These are phyloP conservation scores for Chloroceryle aenea DNA, from an alignment of 2,113 vertebrate genomes.

Conservation along the genomic window DNA sequence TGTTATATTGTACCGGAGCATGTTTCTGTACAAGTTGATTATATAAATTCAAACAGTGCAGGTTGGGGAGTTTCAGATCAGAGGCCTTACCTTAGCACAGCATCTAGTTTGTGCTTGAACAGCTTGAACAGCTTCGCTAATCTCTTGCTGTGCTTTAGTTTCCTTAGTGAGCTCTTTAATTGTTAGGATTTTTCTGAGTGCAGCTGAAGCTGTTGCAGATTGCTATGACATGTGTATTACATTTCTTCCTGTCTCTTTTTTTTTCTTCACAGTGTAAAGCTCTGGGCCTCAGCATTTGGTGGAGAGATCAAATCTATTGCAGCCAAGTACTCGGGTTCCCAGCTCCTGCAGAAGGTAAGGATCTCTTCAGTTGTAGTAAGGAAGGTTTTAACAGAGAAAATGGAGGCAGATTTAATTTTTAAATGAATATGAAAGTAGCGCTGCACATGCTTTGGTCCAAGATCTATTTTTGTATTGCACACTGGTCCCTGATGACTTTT, in stretches of 20 bases:
- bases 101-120: not conserved
- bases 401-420: slow-evolving; percentile 75
- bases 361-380: slow-evolving; percentile 27
- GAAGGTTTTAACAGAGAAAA: slow-evolving; percentile 70
- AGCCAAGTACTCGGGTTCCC: slow-evolving; percentile 97
- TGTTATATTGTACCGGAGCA: not conserved
- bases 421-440: slow-evolving; percentile 57
- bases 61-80: not conserved
- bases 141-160: slow-evolving; percentile 24
- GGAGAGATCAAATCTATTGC: slow-evolving; percentile 99
- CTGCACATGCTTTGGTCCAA: slow-evolving; percentile 35
- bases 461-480: slow-evolving; percentile 63
- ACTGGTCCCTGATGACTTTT: slow-evolving; percentile 45
- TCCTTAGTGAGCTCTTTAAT: slow-evolving; percentile 38
- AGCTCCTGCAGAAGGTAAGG: slow-evolving; percentile 98
- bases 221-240: slow-evolving; percentile 55
- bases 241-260: slow-evolving; percentile 47
- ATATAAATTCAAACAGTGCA: not conserved
- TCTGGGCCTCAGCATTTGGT: slow-evolving; percentile 99
- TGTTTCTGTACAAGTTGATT: not conserved
- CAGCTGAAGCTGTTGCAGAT: slow-evolving; percentile 42
- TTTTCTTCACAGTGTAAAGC: slow-evolving; percentile 86
- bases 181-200: not conserved
- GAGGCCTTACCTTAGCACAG: slow-evolving; percentile 37
- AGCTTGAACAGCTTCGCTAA: not conserved